Percentiles rank a stretch among this genome's conserved stretches.
Conservation (phyloP, 2,888 invertebrate genomes). For the Coenonympha arcania region DNA sequence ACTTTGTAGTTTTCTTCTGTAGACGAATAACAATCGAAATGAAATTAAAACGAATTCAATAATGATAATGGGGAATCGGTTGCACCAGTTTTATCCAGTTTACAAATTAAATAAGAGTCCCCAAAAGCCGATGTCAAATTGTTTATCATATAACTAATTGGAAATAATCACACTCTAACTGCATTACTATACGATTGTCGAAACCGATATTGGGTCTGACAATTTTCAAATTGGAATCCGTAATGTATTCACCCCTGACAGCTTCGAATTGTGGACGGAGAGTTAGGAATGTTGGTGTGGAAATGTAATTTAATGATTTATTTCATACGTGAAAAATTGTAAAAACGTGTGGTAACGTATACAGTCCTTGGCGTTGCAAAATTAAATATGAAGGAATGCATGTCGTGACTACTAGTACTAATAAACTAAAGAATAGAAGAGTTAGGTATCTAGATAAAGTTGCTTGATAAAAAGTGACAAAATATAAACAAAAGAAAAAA, state of each 20-base stretch:
- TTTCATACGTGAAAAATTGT: not conserved
- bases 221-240: constrained; percentile 66
- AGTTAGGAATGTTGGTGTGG: constrained; percentile 20
- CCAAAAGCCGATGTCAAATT: constrained; percentile 30
- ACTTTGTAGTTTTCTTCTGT: too few relatives aligned
- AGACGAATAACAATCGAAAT: too few relatives aligned
- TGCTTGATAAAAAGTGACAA: too few relatives aligned
- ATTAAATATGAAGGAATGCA: too few relatives aligned
- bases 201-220: constrained; percentile 63
- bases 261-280: constrained; percentile 27
- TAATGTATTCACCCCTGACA: constrained; percentile 66
- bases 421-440: too few relatives aligned
- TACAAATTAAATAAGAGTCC: constrained; percentile 19
- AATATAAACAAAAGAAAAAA: too few relatives aligned
- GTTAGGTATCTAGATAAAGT: too few relatives aligned
- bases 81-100: not conserved
- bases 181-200: constrained; percentile 60
- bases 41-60: too few relatives aligned
- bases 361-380: too few relatives aligned
- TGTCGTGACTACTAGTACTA: too few relatives aligned
- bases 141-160: constrained; percentile 64
- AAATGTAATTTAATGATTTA: constrained; percentile 7
- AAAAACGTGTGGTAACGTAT: too few relatives aligned
- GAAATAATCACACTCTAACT: constrained; percentile 60
- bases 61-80: too few relatives aligned